These are phyloP conservation scores for Staurois parvus DNA, from an alignment of 2,797 vertebrate species.

Conservation along the genomic window DNA sequence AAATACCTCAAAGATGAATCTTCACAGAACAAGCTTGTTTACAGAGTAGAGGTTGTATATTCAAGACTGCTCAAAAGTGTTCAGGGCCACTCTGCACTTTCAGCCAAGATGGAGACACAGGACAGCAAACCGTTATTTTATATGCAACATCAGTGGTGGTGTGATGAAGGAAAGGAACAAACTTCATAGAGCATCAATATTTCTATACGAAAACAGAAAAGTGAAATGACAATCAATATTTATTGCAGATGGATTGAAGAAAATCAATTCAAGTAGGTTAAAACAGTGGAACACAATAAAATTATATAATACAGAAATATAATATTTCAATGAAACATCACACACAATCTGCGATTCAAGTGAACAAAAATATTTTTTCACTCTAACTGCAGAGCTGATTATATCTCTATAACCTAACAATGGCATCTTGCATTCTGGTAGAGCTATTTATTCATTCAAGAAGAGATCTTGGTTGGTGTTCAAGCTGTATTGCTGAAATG, in stretches of 20 bases:
- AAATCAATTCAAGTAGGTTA: not conserved
- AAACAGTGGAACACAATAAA: no score
- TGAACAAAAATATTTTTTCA: no score
- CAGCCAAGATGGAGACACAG: not conserved
- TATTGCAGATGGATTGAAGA: not conserved
- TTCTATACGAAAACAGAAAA: not conserved
- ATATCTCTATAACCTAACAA: no score
- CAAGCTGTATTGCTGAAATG: no score
- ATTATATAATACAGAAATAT: no score
- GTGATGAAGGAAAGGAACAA: not conserved
- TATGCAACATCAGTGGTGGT: not conserved
- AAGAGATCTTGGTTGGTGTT: no score
- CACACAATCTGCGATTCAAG: no score
- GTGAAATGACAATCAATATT: not conserved
- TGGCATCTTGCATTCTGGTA: no score
- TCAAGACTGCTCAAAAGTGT: not conserved
- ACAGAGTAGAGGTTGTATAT: not conserved
- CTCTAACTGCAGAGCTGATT: no score
- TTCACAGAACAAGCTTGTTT: not conserved
- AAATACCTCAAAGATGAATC: not conserved
- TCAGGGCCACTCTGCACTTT: not conserved
- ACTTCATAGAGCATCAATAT: not conserved
- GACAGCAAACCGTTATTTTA: not conserved
- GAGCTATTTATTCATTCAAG: no score
- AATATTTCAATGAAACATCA: no score